Evolutionary conservation across 2,888 invertebrate species (phyloP).

Genomic region (Esperia sulphurella): DNA sequence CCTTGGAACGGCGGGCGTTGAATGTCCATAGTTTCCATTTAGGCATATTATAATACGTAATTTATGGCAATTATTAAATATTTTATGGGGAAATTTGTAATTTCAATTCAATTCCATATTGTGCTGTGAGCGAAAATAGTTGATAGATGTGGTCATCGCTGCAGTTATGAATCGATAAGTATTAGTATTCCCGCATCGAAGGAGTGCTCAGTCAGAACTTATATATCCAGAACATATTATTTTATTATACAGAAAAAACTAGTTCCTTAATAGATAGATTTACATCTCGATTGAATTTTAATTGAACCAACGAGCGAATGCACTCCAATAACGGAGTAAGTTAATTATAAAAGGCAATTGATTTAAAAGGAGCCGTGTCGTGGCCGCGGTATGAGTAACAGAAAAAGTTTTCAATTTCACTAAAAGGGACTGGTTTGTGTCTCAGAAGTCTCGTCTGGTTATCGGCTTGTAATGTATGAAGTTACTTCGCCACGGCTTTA

Average conservation of each 20-base stretch:
- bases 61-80: too few species aligned
- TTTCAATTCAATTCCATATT: not conserved
- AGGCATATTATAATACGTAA: too few species aligned
- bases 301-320: slow-evolving; percentile 69
- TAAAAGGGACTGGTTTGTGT: slow-evolving; percentile 80
- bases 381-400: slow-evolving; percentile 74
- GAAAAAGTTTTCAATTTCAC: slow-evolving; percentile 80
- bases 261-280: slow-evolving; percentile 59
- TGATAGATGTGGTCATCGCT: not conserved
- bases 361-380: slow-evolving; percentile 75
- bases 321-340: slow-evolving; percentile 71
- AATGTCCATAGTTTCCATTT: too few species aligned
- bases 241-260: slow-evolving; percentile 60
- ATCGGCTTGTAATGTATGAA: slow-evolving; percentile 80
- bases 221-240: slow-evolving; percentile 51
- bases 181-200: not conserved
- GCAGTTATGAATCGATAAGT: not conserved
- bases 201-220: slow-evolving; percentile 19
- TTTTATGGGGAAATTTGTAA: too few species aligned
- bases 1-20: too few species aligned
- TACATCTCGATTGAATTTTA: slow-evolving; percentile 72
- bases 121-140: too few species aligned
- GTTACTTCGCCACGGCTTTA: slow-evolving; percentile 70
- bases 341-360: slow-evolving; percentile 79
- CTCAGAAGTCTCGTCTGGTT: slow-evolving; percentile 79